Conservation (phyloP, 2,888 invertebrate genomes). For the Micropterix aruncella region DNA sequence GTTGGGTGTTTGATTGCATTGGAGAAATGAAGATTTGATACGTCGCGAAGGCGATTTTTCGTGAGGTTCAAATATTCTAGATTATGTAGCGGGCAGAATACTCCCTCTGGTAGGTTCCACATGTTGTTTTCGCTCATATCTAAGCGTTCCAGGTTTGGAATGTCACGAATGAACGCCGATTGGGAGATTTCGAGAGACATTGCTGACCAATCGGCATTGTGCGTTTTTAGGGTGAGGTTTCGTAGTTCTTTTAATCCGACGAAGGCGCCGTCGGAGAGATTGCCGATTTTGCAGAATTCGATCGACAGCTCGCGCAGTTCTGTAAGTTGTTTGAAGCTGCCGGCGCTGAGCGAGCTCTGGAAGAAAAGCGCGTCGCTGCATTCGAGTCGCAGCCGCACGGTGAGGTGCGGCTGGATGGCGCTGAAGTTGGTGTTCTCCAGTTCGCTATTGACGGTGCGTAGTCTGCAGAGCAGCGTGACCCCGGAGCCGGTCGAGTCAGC, state of each 20-base stretch:
- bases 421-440: slow-evolving; percentile 71
- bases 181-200: slow-evolving; percentile 64
- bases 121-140: slow-evolving; percentile 72
- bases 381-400: slow-evolving; percentile 58
- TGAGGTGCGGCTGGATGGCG: slow-evolving; percentile 70
- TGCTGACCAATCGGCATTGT: slow-evolving; percentile 73
- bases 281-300: slow-evolving; percentile 72
- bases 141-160: slow-evolving; percentile 55
- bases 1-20: slow-evolving; percentile 39
- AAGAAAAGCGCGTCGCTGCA: slow-evolving; percentile 71
- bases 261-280: slow-evolving; percentile 70
- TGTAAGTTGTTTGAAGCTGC: slow-evolving; percentile 60
- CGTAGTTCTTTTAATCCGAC: slow-evolving; percentile 62
- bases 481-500: slow-evolving; percentile 50
- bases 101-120: slow-evolving; percentile 63
- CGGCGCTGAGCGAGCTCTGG: slow-evolving; percentile 63
- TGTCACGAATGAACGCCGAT: slow-evolving; percentile 59
- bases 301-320: slow-evolving; percentile 66
- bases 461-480: slow-evolving; percentile 58
- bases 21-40: slow-evolving; percentile 57
- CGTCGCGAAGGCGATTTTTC: slow-evolving; percentile 62
- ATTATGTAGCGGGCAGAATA: slow-evolving; percentile 60
- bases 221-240: slow-evolving; percentile 67
- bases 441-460: slow-evolving; percentile 69
- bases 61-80: slow-evolving; percentile 67